Evolutionary conservation across 2,113 vertebrate genomes (phyloP), one percentile per base, ranked within the genome.

Genomic region (Neotoma lepida): DNA sequence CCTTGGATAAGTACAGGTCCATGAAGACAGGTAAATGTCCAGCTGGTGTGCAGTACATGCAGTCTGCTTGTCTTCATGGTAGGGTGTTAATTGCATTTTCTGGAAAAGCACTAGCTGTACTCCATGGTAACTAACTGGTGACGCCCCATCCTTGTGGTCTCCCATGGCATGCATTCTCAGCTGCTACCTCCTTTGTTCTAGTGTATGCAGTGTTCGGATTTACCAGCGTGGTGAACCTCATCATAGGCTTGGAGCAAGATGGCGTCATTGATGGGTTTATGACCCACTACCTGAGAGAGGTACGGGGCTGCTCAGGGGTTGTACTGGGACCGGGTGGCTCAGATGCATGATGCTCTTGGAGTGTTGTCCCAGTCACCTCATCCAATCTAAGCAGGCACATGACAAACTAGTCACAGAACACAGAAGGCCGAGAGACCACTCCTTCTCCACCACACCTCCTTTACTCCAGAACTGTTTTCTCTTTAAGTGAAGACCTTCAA

Each of bases 251-350:
- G 94, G 99, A 99, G 96, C 99, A 99, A 92, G 99, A 99, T 95
- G 99, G 99, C 89, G 98, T 99, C 97, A 99, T 99, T n/a, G 99
- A 99, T 78, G 99, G 99, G 96, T 99, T 99, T 98, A 98, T 99
- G 98, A 99, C 99, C 2, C 98, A 99, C 97, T 99, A 99, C 97
- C 97, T 99, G 90, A 99, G 98, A 98, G 98, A 99, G 99, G 99
- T 98, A 98, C 2, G 56, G 41, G 24, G 51, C 15, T 70, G 84
- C 63, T 68, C 33, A 28, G 15, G 80, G 39, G 39, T 51, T 28
- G 28, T 3, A 3, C 28, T 8, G 1, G 28, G 85, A 24, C 4
- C 0, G 1, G 44, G 46, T 24, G 44, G 33, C 14, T 87, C 22
- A 41, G 56, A 73, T 6, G 15, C 86, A 30, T 20, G 74, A 49